phyloP scores from a whole-genome alignment of 1,140 invertebrate species.

The Calycopis cecrops region DNA sequence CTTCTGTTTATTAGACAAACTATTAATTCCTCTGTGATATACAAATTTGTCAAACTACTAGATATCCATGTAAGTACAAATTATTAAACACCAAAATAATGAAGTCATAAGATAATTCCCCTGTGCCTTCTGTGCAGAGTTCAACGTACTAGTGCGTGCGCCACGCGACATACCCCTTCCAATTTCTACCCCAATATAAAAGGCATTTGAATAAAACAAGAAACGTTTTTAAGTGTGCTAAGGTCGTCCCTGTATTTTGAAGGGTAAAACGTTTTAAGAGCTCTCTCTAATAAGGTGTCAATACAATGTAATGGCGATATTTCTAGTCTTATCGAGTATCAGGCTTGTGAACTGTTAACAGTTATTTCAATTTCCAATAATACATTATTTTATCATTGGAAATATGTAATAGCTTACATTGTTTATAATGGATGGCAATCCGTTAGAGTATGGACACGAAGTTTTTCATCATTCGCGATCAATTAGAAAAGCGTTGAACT shows the following conservation, averaged over 20 bases:
- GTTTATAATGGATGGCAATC: too few species aligned
- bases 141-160: conserved; percentile 40
- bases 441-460: too few species aligned
- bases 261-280: background rate
- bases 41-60: too few species aligned
- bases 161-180: conserved; percentile 45
- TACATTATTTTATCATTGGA: too few species aligned
- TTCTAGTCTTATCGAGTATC: too few species aligned
- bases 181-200: conserved; percentile 31
- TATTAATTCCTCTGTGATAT: too few species aligned
- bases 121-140: conserved; percentile 21
- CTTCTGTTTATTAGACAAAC: too few species aligned
- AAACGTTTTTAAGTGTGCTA: conserved; percentile 47
- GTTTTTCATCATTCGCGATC: too few species aligned
- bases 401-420: too few species aligned
- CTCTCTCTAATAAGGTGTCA: background rate
- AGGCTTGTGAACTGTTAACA: too few species aligned
- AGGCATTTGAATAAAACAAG: conserved; percentile 32
- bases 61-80: conserved; percentile 23
- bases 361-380: too few species aligned
- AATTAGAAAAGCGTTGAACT: too few species aligned
- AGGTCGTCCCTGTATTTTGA: conserved; percentile 37
- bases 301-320: background rate
- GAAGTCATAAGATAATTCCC: conserved; percentile 6
- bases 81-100: conserved; percentile 12